Evolutionary conservation across 2,888 invertebrate genomes (phyloP).

Genomic region (Toxonevra muliebris): DNA sequence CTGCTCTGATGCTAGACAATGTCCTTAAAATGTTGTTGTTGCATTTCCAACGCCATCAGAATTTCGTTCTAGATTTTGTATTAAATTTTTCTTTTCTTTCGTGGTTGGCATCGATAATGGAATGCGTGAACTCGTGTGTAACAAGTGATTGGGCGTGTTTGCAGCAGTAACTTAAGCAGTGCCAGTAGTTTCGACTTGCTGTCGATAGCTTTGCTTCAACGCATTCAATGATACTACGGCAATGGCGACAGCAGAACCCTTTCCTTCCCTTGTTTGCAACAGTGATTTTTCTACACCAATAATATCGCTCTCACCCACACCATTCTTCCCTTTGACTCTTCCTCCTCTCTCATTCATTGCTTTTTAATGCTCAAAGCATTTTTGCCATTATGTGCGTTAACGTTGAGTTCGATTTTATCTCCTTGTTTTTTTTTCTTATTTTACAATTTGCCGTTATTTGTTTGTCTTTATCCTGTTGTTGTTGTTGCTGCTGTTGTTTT

Average conservation of each 20-base stretch:
- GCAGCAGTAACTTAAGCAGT: slow-evolving; percentile 5
- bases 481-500: neutral
- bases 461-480: neutral
- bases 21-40: no score
- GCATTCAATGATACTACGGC: neutral
- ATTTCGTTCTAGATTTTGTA: no score
- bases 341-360: neutral
- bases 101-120: no score
- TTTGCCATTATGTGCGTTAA: neutral
- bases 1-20: no score
- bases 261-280: no score
- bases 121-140: slow-evolving; percentile 26
- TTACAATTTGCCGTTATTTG: neutral
- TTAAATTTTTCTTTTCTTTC: no score
- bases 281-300: no score
- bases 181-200: neutral
- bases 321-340: no score
- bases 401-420: neutral
- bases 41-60: no score
- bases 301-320: no score
- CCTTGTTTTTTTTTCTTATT: neutral
- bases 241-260: no score
- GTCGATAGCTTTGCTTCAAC: neutral
- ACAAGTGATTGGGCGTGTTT: slow-evolving; percentile 43
- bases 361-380: neutral